These are phyloP conservation scores for Drosophila fulvimacula DNA, from an alignment of 2,888 invertebrate genomes.

Conservation along the genomic window DNA sequence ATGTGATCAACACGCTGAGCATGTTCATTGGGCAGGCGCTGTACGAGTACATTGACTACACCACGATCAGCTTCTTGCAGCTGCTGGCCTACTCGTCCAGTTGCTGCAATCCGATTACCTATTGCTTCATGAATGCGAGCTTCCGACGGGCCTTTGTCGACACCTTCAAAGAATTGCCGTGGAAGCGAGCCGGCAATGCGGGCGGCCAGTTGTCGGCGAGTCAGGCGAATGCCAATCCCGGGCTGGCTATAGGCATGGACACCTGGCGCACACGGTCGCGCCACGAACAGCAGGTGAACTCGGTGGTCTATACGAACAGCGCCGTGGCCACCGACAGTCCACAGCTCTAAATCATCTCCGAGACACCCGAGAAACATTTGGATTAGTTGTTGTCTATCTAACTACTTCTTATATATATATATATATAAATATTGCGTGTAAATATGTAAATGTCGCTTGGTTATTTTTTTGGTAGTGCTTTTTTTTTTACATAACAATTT, in stretches of 20 bases:
- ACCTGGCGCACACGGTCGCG: slow-evolving; percentile 62
- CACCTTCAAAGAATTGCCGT: slow-evolving; percentile 66
- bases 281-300: slow-evolving; percentile 55
- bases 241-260: slow-evolving; percentile 44
- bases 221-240: slow-evolving; percentile 45
- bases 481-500: slow-evolving; percentile 34
- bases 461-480: slow-evolving; percentile 36
- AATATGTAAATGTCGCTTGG: slow-evolving; percentile 44
- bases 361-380: neutral
- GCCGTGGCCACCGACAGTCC: slow-evolving; percentile 57
- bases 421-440: slow-evolving; percentile 35
- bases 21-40: slow-evolving; percentile 90
- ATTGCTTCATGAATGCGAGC: slow-evolving; percentile 96
- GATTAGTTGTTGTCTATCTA: slow-evolving; percentile 7
- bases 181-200: slow-evolving; percentile 34
- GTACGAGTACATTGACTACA: slow-evolving; percentile 89
- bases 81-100: slow-evolving; percentile 92
- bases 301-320: slow-evolving; percentile 59
- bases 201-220: slow-evolving; percentile 50
- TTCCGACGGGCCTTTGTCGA: slow-evolving; percentile 89
- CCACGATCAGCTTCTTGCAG: slow-evolving; percentile 90
- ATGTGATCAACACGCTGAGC: slow-evolving; percentile 91
- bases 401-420: neutral
- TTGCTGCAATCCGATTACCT: slow-evolving; percentile 96
- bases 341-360: slow-evolving; percentile 35